Evolutionary conservation across 2,113 vertebrate genomes (phyloP).

Genomic region (Pelusios castaneus): DNA sequence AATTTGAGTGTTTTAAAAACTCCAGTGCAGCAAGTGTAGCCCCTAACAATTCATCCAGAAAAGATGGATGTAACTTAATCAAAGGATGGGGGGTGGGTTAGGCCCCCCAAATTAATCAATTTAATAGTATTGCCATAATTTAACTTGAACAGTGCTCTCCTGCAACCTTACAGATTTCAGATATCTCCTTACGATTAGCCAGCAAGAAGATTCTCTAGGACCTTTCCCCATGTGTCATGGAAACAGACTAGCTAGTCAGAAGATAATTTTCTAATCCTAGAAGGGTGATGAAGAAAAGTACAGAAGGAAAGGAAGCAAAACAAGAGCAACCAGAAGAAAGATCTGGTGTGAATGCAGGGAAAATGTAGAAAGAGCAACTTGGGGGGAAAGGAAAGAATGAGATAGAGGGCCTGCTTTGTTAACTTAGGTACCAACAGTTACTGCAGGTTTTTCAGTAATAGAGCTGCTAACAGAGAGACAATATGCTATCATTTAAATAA

Average conservation of each 20-base stretch:
- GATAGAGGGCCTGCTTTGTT: neutral
- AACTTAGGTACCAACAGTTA: neutral
- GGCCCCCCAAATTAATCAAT: too few species aligned
- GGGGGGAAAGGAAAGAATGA: neutral
- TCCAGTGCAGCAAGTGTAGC: neutral
- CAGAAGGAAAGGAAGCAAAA: neutral
- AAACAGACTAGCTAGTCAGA: neutral
- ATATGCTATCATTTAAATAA: neutral
- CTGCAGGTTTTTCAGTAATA: neutral
- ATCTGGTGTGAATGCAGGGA: neutral
- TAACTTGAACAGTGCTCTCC: neutral
- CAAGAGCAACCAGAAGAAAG: neutral
- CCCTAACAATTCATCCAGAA: neutral
- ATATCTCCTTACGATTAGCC: neutral
- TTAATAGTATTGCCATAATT: neutral
- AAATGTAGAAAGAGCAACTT: neutral
- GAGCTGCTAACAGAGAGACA: neutral
- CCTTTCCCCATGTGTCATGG: neutral
- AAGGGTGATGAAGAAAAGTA: neutral
- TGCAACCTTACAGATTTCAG: neutral
- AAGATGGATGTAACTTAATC: neutral
- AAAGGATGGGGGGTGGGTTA: neutral
- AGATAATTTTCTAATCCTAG: neutral
- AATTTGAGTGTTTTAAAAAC: conserved; percentile 14
- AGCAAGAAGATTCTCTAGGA: neutral